phyloP scores from a whole-genome alignment of 2,888 invertebrate genomes.

The Drosophila subsilvestris region DNA sequence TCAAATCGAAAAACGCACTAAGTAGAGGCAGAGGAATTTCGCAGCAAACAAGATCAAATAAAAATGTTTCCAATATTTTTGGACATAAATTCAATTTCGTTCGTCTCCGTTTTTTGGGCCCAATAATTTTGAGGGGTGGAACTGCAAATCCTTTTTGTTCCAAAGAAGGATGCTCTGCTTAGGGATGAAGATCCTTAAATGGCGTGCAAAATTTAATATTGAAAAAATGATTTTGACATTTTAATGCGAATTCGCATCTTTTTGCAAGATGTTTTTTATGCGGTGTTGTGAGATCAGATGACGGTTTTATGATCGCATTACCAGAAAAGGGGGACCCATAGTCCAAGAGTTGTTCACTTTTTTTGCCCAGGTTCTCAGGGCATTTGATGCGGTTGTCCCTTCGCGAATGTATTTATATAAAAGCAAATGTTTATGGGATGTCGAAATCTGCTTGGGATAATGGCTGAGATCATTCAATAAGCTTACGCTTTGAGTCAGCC shows the following conservation, averaged over 20 bases:
- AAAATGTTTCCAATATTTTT: constrained; percentile 54
- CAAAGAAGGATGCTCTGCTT: constrained; percentile 6
- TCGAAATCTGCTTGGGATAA: constrained; percentile 1
- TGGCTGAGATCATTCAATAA: constrained; percentile 28
- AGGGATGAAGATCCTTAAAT: constrained; percentile 52
- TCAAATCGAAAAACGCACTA: constrained; percentile 51
- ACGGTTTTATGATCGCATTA: constrained; percentile 71
- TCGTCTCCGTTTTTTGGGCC: constrained; percentile 24
- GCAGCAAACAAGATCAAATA: constrained; percentile 45
- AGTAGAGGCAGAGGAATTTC: constrained; percentile 41
- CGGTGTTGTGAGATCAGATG: constrained; percentile 62
- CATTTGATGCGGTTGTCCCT: constrained; percentile 57
- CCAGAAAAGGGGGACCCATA: constrained; percentile 34
- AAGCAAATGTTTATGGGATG: neutral
- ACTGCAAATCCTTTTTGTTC: constrained; percentile 51
- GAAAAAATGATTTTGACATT: constrained; percentile 67
- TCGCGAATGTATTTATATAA: constrained; percentile 27
- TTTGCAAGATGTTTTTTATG: constrained; percentile 53
- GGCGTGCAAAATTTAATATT: constrained; percentile 72
- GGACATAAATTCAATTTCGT: constrained; percentile 43
- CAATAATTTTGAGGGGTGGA: constrained; percentile 59
- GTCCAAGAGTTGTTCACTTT: constrained; percentile 25
- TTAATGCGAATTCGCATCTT: constrained; percentile 44
- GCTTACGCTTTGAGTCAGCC: constrained; percentile 52
- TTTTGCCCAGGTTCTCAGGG: constrained; percentile 34